phyloP scores from a whole-genome alignment of 2,888 invertebrate genomes.

The Epirrhoe tristata region DNA sequence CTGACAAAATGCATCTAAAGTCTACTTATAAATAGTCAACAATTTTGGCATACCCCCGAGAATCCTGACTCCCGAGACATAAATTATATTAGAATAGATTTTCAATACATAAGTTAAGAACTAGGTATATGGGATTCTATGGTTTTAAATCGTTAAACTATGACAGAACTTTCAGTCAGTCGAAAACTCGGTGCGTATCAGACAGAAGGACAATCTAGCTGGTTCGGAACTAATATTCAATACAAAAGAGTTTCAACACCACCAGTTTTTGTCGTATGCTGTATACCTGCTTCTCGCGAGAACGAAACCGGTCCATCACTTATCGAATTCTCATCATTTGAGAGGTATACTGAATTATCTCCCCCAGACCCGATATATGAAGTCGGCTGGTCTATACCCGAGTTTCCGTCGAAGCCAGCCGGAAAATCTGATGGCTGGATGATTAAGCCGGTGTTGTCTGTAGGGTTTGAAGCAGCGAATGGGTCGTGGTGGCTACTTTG shows the following conservation, averaged over 20 bases:
- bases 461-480: conserved; percentile 56
- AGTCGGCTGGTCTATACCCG: conserved; percentile 59
- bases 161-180: not conserved
- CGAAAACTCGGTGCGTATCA: no score
- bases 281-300: conserved; percentile 72
- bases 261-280: conserved; percentile 69
- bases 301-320: conserved; percentile 67
- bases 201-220: no score
- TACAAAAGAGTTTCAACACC: conserved; percentile 70
- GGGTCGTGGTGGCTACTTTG: conserved; percentile 56
- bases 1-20: conserved; percentile 1
- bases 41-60: conserved; percentile 12
- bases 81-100: no score
- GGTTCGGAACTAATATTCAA: conserved; percentile 43
- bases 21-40: conserved; percentile 27
- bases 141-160: not conserved
- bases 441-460: conserved; percentile 48
- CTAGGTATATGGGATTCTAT: no score
- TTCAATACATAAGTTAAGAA: no score
- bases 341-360: conserved; percentile 51
- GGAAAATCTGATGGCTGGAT: conserved; percentile 60
- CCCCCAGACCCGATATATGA: conserved; percentile 59
- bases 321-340: conserved; percentile 53
- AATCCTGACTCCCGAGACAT: not conserved
- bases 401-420: conserved; percentile 51